phyloP scores from a whole-genome alignment of 2,113 vertebrate species.

The Ophthalmotilapia sp. region DNA sequence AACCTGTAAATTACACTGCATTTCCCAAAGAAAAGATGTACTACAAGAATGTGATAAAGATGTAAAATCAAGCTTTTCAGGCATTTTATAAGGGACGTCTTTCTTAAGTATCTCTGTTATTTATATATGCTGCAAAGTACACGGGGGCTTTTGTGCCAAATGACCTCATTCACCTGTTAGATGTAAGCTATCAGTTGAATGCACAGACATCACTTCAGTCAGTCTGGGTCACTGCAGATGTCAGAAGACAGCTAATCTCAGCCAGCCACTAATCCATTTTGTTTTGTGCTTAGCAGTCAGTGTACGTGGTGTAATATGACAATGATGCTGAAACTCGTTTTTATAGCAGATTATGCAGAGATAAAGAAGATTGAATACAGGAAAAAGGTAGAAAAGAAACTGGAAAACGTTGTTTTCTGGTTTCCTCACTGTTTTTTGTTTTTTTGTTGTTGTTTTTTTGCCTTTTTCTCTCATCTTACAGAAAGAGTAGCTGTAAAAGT shows the following conservation, averaged over 20 bases:
- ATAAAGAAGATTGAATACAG: not conserved
- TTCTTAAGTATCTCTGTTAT: not conserved
- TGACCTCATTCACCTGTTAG: not conserved
- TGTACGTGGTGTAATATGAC: not conserved
- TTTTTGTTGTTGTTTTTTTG: not conserved
- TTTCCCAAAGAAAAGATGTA: not conserved
- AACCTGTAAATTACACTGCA: not conserved
- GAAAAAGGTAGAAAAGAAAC: not conserved
- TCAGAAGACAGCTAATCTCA: constrained; percentile 30
- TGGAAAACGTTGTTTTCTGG: not conserved
- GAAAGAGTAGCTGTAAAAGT: constrained; percentile 74
- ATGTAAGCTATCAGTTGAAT: not conserved
- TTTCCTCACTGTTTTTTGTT: not conserved
- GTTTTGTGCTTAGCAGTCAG: not conserved
- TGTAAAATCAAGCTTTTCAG: not conserved
- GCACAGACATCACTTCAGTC: not conserved
- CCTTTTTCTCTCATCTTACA: constrained; percentile 5
- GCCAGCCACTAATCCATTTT: not conserved
- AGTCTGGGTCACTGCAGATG: constrained; percentile 28
- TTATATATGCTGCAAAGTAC: not conserved
- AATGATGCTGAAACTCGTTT: not conserved
- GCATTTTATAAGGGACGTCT: not conserved
- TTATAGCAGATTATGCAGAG: not conserved
- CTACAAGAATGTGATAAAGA: not conserved
- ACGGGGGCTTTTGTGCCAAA: not conserved